A percentile compares a stretch with the other conserved stretches of the same genome.
These are phyloP conservation scores for Champsocephalus esox DNA, from an alignment of 2,797 vertebrate species.

Conservation along the genomic window DNA sequence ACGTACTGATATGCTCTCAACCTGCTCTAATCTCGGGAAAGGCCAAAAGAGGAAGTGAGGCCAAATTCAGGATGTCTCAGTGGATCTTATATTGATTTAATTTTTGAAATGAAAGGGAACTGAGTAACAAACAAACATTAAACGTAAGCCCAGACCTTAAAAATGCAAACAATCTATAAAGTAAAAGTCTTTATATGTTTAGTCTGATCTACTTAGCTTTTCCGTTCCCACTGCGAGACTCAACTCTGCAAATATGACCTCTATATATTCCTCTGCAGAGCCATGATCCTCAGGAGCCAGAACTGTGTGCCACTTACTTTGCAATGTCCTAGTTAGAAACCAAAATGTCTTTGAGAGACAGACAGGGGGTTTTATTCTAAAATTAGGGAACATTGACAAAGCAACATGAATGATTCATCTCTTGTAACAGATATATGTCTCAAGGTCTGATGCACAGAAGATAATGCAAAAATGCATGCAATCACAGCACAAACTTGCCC, in stretches of 20 bases:
- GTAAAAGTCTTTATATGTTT: neutral
- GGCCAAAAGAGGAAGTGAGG: constrained; percentile 44
- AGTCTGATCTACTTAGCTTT: constrained; percentile 26
- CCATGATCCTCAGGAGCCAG: constrained; percentile 60
- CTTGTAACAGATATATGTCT: no score
- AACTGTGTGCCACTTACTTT: constrained; percentile 67
- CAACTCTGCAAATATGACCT: constrained; percentile 56
- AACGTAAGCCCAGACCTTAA: neutral
- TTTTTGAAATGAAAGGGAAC: constrained; percentile 20
- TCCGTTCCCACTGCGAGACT: constrained; percentile 34
- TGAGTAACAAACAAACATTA: constrained; percentile 15
- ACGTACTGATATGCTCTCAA: neutral
- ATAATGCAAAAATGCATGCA: no score
- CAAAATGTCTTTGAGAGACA: constrained; percentile 51
- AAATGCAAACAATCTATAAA: neutral
- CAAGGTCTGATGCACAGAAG: no score
- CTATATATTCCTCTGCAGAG: constrained; percentile 57
- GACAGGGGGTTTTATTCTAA: constrained; percentile 25
- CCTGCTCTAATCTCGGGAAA: constrained; percentile 25
- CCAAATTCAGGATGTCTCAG: constrained; percentile 36
- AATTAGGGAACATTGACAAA: constrained; percentile 3
- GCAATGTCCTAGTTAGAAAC: constrained; percentile 68
- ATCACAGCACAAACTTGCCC: no score
- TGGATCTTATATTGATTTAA: constrained; percentile 1
- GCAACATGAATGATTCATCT: no score